Evolutionary conservation across 2,888 invertebrate genomes (phyloP), one percentile per base, ranked within the genome.

Genomic region (Tachina lurida): DNA sequence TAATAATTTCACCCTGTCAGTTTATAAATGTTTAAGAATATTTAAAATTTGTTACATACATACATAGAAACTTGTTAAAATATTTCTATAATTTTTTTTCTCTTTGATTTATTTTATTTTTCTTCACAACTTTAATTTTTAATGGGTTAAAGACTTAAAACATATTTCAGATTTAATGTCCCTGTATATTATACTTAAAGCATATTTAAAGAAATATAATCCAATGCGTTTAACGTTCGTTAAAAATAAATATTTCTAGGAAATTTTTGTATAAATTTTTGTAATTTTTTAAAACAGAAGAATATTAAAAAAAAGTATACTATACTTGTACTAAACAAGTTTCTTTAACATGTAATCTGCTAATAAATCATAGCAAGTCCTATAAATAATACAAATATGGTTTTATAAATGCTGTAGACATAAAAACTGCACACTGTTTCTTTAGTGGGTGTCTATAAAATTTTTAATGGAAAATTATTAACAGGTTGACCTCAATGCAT

Each of bases 341-440:
- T 79, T 79, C 79, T 74, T 75, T 70, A 79, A 71, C 82, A 85
- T 83, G 83, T 79, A 83, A 83, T 83, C 83, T 56, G 83, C 75
- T 54, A 70, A 86, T 86, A 83, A 86, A 83, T 86, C 86, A 86
- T 76, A 83, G 73, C 83, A 39, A 83, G 54, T 82, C 75, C 75
- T 85, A 83, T 65, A 62, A 80, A 77, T 85, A 74, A 73, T 39
- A 70, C 22, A 78, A 45, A 67, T 49, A 81, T 41, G 43, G 47
- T 31, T 31, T 43, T 43, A 43, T 43, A 70, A 19, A 71, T 5
- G 49, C n/a, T 15, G 9, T 17, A 52, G 15, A 52, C 4, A 62
- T 19, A 41, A 73, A 68, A 74, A 54, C 52, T 76, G 62, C 73
- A 81, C 62, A 67, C 47, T 71, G 19, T 45, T 31, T 71, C 12